Evolutionary conservation across 1,140 invertebrate genomes (phyloP), one percentile per base, ranked within the genome.

Genomic region (Magallana gigas): DNA sequence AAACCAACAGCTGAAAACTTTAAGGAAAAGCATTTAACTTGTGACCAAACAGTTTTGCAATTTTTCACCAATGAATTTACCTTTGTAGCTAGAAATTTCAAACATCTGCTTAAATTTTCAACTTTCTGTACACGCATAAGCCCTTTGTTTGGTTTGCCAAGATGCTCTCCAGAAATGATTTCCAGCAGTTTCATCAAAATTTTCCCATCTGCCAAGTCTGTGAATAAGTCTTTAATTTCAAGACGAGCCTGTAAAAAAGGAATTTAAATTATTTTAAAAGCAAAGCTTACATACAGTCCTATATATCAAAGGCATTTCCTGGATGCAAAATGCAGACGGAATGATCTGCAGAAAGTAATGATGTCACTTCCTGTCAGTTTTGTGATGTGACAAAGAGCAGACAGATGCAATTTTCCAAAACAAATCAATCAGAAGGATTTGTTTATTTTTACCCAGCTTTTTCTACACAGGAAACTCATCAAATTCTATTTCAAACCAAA

Each of bases 91-190:
- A 99, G 96, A 95, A 99, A 99, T 90, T 98, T 98, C 91, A 99
- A 96, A 93, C 98, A 98, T 95, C 99, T 99, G 96, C 99, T 99
- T 91, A 99, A 98, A 95, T 99, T 99, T 95, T 99, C 99, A 64
- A 99, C 98, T 96, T 99, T 99, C 95, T 99, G 99, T 48, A 99
- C 99, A 92, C 99, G 96, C 97, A 99, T 99, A 88, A 97, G 96
- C 29, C 99, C 99, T 94, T 97, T 98, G 96, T 99, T 99, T 86
- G 99, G 98, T 91, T 98, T 97, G 60, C 98, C 98, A 90, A 99
- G 96, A 93, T 98, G 98, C 95, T 99, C 99, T 14, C 99, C 98
- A 85, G 98, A 99, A 95, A 99, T 99, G 91, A 99, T 99, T 96
- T 99, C 99, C 94, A 99, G 96, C 84, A 99, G 96, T 95, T 99